Evolutionary conservation across 1,140 invertebrate species (phyloP), one percentile per base, ranked within the genome.

Genomic region (Temnothorax longispinosus): DNA sequence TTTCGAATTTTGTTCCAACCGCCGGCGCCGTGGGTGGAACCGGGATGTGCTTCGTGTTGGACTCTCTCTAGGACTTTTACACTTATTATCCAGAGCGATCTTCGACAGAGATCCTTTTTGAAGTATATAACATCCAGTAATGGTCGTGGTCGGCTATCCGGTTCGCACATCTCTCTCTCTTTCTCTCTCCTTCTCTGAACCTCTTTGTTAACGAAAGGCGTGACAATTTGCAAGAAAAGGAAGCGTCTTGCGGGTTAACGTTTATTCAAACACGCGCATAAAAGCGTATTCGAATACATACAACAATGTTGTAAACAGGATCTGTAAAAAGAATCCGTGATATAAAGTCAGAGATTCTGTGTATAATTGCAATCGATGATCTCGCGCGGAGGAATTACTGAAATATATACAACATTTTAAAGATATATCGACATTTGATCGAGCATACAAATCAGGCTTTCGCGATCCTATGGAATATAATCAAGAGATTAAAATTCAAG

Each of bases 211-310:
- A 10, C 64, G n/a, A 81, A 71, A 81, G 38, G 50, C 41, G 38
- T 13, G 21, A 71, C 56, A 81, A 56, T 81, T 81, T 69, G 78
- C 50, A 58, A 81, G 77, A 81, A 58, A 71, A 71, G 77, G 52
- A 58, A 81, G 50, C 64, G 38, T n/a, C 10, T 35, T n/a, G 78
- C 50, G 78, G 21, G 21, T 71, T 71, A 71, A 81, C 64, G 50
- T 21, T 81, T 15, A 10, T 27, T 44, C 35, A 62, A 62, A 62
- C 32, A 62, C 32, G 6, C 7, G 2, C 3, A 13, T 32, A 50
- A 38, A 47, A 10, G n/a, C 41, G 18, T 58, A 8, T 58, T 75
- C 41, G 8, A 27, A 64, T 13, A 35, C 15, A 3, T 47, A 27
- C 27, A 13, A 32, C 50, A 52, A 47, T 27, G 27, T 78, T 64